Evolutionary conservation across 2,888 invertebrate species (phyloP), one percentile per base, ranked within the genome.

Genomic region (Tachina lurida): DNA sequence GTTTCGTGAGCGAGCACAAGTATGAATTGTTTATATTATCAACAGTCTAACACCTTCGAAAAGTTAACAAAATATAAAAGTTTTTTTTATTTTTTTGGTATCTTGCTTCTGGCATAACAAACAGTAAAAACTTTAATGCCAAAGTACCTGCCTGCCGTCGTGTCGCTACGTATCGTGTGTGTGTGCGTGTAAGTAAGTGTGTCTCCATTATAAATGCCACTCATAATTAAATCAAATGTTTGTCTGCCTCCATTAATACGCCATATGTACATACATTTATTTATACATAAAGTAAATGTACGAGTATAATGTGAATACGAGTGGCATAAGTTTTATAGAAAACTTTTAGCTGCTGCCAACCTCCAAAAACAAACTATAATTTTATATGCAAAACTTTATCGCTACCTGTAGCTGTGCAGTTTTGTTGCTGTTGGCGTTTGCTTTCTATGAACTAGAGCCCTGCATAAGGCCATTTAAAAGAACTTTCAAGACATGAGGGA

Each of bases 41-140:
- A 91, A 91, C 91, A 91, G 92, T 91, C 91, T 91, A 91, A 91
- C 91, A 91, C 91, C 91, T 91, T 91, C 45, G 58, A 71, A 84
- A 79, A 80, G 83, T 74, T 80, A 5, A 52, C 9, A 62, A 60
- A 68, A 60, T n/a, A 68, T 7, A 39, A 54, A 62, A 62, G 65
- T 65, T 65, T 54, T 8, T 45, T 78, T 78, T n/a, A n/a, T n/a
- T 49, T 62, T 62, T 1, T 31, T 7, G 7, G 31, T 31, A 68
- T 68, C 75, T 81, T 19, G 41, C 67, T 74, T 43, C 43, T 68
- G 74, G 70, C 71, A 22, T 60, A 43, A 54, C 75, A 75, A 54
- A 78, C 43, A 22, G 22, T 62, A 62, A 41, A 62, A 31, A 31
- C 31, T 5, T 31, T 15, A 49, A 58, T 68, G 15, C 12, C 15